Conservation (phyloP, 2,888 invertebrate genomes). For the Ochropacha duplaris region DNA sequence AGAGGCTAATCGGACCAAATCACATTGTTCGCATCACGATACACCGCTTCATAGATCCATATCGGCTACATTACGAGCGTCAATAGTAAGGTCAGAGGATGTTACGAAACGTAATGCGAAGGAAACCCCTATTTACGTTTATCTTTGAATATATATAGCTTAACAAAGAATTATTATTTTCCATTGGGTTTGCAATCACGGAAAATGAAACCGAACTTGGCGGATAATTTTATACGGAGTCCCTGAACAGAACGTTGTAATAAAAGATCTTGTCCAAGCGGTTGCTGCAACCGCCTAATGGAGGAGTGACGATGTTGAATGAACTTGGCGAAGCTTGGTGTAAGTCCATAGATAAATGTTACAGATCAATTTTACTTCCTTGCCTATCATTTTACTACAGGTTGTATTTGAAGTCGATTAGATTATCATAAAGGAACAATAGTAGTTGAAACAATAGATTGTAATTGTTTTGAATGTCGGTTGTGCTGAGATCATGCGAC, state of each 20-base stretch:
- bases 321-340: too few species aligned
- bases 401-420: slow-evolving; percentile 35
- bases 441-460: slow-evolving; percentile 53
- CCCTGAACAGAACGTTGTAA: too few species aligned
- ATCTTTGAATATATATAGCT: neutral
- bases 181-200: neutral
- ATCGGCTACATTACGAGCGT: slow-evolving; percentile 5
- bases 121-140: slow-evolving; percentile 8
- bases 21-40: slow-evolving; percentile 2
- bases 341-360: neutral
- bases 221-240: too few species aligned
- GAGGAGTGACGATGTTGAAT: too few species aligned
- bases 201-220: neutral
- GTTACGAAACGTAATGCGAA: slow-evolving; percentile 43
- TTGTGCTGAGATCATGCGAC: slow-evolving; percentile 16
- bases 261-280: too few species aligned
- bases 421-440: slow-evolving; percentile 45
- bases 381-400: neutral
- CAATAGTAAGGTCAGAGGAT: slow-evolving; percentile 57
- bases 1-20: neutral
- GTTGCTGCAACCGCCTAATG: too few species aligned
- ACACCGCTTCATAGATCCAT: slow-evolving; percentile 1
- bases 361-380: neutral
- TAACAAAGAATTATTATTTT: slow-evolving; percentile 7
- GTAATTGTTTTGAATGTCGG: slow-evolving; percentile 41